Percentiles rank a stretch among this genome's conserved stretches.
These are phyloP conservation scores for Neomicropteryx cornuta DNA, from an alignment of 1,140 invertebrate species.

Conservation along the genomic window DNA sequence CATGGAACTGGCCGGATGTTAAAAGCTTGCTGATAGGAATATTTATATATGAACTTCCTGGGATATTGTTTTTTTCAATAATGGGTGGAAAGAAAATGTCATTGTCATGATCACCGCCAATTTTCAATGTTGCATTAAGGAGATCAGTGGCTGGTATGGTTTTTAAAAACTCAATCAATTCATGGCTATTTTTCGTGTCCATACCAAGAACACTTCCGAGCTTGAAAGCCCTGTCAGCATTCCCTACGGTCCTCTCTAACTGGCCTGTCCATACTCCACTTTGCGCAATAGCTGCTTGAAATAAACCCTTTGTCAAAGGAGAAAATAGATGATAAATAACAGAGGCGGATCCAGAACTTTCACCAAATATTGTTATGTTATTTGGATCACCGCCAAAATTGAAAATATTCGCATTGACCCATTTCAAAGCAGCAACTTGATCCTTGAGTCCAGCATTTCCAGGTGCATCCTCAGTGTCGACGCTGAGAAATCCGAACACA, in stretches of 20 bases:
- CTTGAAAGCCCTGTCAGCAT: slow-evolving; percentile 24
- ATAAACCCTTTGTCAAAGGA: slow-evolving; percentile 38
- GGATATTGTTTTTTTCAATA: slow-evolving; percentile 11
- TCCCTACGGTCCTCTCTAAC: slow-evolving; percentile 26
- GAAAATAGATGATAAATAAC: slow-evolving; percentile 52
- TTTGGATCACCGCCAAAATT: slow-evolving; percentile 46
- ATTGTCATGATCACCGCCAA: too few relatives aligned
- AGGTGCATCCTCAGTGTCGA: slow-evolving; percentile 39
- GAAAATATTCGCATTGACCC: slow-evolving; percentile 49
- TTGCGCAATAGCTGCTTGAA: slow-evolving; percentile 35
- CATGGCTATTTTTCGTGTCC: slow-evolving; percentile 22
- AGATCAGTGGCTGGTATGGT: slow-evolving; percentile 20
- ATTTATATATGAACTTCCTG: slow-evolving; percentile 14
- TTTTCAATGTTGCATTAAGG: slow-evolving; percentile 24
- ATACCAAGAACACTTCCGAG: slow-evolving; percentile 25
- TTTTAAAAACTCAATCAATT: slow-evolving; percentile 25
- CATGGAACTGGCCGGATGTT: not conserved
- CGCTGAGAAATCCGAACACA: slow-evolving; percentile 41
- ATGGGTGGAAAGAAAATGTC: too few relatives aligned
- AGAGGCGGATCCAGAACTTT: slow-evolving; percentile 52
- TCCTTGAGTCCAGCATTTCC: slow-evolving; percentile 62
- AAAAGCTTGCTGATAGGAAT: not conserved
- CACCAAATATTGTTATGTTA: slow-evolving; percentile 54
- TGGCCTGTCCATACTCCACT: slow-evolving; percentile 34
- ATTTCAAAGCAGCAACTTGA: slow-evolving; percentile 48